phyloP scores from a whole-genome alignment of 1,140 invertebrate genomes.

The Akabosia matsudoensis region DNA sequence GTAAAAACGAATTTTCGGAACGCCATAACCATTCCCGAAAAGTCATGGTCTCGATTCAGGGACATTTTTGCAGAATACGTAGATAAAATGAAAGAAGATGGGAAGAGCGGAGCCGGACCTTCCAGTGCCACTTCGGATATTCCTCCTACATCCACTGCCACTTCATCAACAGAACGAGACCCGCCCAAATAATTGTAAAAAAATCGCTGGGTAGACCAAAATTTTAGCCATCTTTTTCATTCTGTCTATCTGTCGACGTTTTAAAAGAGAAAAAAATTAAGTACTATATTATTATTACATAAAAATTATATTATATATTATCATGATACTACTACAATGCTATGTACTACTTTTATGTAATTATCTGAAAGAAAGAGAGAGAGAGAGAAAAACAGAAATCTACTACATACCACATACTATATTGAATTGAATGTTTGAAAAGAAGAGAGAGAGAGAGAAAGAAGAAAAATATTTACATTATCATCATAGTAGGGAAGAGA shows the following conservation, averaged over 20 bases:
- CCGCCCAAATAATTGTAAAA: constrained; percentile 43
- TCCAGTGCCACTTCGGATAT: constrained; percentile 29
- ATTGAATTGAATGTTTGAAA: neutral
- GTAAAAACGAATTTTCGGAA: constrained; percentile 97
- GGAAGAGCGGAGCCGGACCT: constrained; percentile 46
- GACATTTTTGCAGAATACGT: constrained; percentile 94
- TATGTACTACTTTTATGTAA: neutral
- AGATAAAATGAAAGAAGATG: constrained; percentile 77
- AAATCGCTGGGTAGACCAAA: constrained; percentile 24
- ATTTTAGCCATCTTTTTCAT: constrained; percentile 25
- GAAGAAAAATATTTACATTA: constrained; percentile 24
- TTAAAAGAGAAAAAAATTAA: constrained; percentile 16
- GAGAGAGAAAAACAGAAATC: neutral
- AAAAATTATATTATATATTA: neutral
- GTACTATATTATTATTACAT: constrained; percentile 18
- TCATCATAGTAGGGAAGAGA: neutral
- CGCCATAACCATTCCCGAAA: constrained; percentile 95
- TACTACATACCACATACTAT: neutral
- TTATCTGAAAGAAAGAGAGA: neutral
- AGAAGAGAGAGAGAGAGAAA: no score
- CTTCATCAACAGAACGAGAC: constrained; percentile 41
- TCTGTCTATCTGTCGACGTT: constrained; percentile 23
- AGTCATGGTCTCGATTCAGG: constrained; percentile 92
- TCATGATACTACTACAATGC: neutral
- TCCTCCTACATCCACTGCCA: constrained; percentile 40